phyloP scores from a whole-genome alignment of 1,140 invertebrate species.

The Ganaspis sp. region DNA sequence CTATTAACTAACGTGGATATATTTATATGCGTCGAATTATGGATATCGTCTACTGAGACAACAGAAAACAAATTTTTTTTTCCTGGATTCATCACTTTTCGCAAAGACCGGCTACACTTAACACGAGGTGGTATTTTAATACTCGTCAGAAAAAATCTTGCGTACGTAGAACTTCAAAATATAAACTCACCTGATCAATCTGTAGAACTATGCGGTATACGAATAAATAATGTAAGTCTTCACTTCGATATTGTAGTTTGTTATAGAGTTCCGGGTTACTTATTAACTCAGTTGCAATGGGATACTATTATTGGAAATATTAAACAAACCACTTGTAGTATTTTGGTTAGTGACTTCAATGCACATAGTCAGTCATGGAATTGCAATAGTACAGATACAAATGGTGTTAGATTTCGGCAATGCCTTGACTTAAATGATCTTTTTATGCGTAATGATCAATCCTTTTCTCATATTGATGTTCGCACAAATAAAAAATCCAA shows the following conservation, averaged over 20 bases:
- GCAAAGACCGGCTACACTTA: constrained; percentile 2
- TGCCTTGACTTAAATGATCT: background rate
- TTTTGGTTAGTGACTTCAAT: constrained; percentile 34
- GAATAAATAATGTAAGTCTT: constrained; percentile 31
- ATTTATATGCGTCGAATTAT: constrained; percentile 36
- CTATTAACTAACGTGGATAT: background rate
- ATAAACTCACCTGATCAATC: background rate
- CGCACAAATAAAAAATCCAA: background rate
- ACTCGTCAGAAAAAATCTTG: constrained; percentile 10
- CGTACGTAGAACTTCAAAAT: constrained; percentile 20
- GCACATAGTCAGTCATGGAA: constrained; percentile 31
- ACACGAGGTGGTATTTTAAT: constrained; percentile 37
- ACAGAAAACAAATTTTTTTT: background rate
- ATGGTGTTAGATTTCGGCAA: background rate
- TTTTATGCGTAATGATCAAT: constrained; percentile 23
- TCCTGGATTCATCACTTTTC: constrained; percentile 17
- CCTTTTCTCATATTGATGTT: background rate
- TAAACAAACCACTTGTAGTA: background rate
- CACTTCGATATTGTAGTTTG: constrained; percentile 2
- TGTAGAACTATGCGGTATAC: constrained; percentile 32
- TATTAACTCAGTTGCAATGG: constrained; percentile 32
- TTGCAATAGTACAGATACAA: constrained; percentile 3
- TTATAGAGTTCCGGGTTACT: constrained; percentile 35
- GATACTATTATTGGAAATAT: constrained; percentile 5
- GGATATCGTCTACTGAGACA: background rate